These are phyloP conservation scores for Dasyprocta punctata DNA, from an alignment of 2,113 vertebrate genomes.

Conservation along the genomic window DNA sequence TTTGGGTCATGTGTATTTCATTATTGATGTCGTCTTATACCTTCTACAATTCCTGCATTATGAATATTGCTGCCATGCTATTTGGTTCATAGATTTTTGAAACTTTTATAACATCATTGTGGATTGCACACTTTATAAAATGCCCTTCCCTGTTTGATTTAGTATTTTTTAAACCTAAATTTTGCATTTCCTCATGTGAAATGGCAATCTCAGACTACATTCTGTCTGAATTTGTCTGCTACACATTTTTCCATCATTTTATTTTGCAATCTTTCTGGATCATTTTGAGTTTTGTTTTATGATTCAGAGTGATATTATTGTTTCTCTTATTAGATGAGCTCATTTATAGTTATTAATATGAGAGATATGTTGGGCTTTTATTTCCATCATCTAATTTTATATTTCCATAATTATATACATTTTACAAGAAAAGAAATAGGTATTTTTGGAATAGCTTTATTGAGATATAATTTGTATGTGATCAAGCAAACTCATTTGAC, in stretches of 20 bases:
- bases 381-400: neutral
- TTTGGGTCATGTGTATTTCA: neutral
- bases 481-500: neutral
- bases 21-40: neutral
- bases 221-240: neutral
- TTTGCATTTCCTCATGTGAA: neutral
- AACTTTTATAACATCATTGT: neutral
- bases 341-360: neutral
- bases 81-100: neutral
- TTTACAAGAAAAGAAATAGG: neutral
- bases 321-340: neutral
- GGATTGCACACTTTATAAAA: neutral
- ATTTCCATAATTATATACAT: neutral
- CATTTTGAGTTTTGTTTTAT: neutral
- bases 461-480: neutral
- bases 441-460: neutral
- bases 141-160: neutral
- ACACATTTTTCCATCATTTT: neutral
- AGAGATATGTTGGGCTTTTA: neutral
- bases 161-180: neutral
- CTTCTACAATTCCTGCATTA: neutral
- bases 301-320: neutral
- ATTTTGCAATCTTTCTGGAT: neutral
- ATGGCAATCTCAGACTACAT: neutral
- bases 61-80: neutral